Evolutionary conservation across 2,113 vertebrate species (phyloP).

Genomic region (Corythornis vintsioides): DNA sequence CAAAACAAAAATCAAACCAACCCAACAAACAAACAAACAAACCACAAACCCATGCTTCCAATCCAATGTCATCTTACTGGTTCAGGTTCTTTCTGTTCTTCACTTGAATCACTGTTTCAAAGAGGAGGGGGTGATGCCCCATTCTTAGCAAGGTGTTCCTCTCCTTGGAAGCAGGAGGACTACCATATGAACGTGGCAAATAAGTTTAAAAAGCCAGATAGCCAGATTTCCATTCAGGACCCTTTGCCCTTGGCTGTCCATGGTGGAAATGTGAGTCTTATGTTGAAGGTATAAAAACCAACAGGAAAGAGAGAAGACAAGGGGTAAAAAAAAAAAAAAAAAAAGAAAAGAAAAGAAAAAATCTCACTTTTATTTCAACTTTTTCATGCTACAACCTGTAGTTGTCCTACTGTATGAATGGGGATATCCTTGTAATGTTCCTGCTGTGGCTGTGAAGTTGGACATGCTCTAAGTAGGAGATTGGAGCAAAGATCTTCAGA

Average conservation of each 20-base stretch:
- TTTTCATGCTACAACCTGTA: not conserved
- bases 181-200: not conserved
- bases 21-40: too few species aligned
- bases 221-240: not conserved
- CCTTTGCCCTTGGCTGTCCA: not conserved
- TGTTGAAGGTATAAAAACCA: not conserved
- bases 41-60: not conserved
- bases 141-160: not conserved
- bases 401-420: not conserved
- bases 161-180: not conserved
- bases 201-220: not conserved
- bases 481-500: not conserved
- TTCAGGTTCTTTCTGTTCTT: not conserved
- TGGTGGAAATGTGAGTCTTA: not conserved
- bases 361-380: not conserved
- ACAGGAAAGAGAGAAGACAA: not conserved
- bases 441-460: not conserved
- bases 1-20: too few species aligned
- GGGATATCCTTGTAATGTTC: not conserved
- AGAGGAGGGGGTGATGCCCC: not conserved
- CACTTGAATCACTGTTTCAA: not conserved
- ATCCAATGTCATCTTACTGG: not conserved
- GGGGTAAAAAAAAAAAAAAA: not conserved
- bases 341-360: not conserved
- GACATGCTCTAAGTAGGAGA: not conserved